Evolutionary conservation across 2,888 invertebrate species (phyloP), one percentile per base, ranked within the genome.

Genomic region (Parthenolecanium corni): DNA sequence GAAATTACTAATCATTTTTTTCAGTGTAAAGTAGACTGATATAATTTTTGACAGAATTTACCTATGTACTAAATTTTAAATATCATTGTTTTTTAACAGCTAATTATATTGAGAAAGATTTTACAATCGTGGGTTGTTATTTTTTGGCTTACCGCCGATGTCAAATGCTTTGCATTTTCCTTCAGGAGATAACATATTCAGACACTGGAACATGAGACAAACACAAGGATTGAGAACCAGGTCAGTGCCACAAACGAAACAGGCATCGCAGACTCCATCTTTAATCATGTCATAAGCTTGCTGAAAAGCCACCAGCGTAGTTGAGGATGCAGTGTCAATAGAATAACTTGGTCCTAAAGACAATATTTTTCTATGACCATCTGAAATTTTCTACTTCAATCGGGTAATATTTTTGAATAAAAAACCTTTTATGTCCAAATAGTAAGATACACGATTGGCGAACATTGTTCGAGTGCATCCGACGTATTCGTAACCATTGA

Each of bases 151-250:
- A 76, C 82, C 95, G 62, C 83, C 79, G 24, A 83, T 83, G 76
- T 98, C 97, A 74, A 98, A 97, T 1, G 94, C 90, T 73, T 91
- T 93, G 78, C 97, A 97, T 73, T 78, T 80, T 20, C 89, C 85
- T 70, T 93, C 86, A 4, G 83, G 81, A 66, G 93, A 89, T 70
- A 97, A 80, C 96, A 98, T 96, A 72, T 85, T 85, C 57, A 98
- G 80, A 63, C 89, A 83, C 74, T 92, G 87, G 76, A 97, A 98
- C 76, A 96, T 94, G 61, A 96, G 79, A 21, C 95, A 90, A 70
- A 83, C 85, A 64, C 84, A 86, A 0, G 97, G 96, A 73, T 93
- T 94, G n/a, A 97, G 77, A 66, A 91, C 82, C 11, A 97, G 77
- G 73, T 90, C 93, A 66, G 84, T 82, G 18, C 80, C 80, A 2